These are phyloP conservation scores for Heterodera carotae DNA, from an alignment of 1,140 invertebrate genomes.

Conservation along the genomic window DNA sequence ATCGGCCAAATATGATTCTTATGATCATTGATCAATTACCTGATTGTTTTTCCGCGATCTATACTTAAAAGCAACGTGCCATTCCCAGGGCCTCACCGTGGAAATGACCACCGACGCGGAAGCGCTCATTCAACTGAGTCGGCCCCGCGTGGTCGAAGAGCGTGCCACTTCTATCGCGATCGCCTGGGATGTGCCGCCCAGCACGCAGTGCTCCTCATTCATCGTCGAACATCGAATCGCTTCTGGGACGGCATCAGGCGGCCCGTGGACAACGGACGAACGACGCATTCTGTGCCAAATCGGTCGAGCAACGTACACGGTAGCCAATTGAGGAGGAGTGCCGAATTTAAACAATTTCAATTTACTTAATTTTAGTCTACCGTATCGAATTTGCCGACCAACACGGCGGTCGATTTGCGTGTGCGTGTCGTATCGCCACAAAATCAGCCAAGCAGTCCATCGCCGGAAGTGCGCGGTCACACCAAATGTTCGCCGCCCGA, in stretches of 20 bases:
- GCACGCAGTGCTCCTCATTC: constrained; percentile 54
- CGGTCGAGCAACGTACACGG: constrained; percentile 54
- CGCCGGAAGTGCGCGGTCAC: constrained; percentile 62
- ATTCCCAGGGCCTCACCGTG: constrained; percentile 42
- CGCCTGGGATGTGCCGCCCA: constrained; percentile 57
- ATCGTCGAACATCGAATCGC: constrained; percentile 64
- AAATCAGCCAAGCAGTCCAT: constrained; percentile 59
- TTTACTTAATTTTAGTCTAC: too few relatives aligned
- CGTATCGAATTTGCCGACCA: constrained; percentile 60
- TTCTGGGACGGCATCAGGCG: constrained; percentile 42
- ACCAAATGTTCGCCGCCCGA: constrained; percentile 64
- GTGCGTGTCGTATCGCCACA: constrained; percentile 53
- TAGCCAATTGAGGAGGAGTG: not conserved
- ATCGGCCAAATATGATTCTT: too few relatives aligned
- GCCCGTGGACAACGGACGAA: constrained; percentile 59
- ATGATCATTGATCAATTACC: too few relatives aligned
- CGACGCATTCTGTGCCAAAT: constrained; percentile 58
- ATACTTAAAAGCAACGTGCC: too few relatives aligned
- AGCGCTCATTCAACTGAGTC: constrained; percentile 45
- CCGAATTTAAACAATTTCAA: too few relatives aligned
- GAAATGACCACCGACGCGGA: constrained; percentile 63
- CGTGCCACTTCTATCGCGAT: constrained; percentile 59
- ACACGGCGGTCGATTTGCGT: constrained; percentile 60
- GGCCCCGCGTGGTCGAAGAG: constrained; percentile 62
- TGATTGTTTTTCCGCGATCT: not conserved